These are phyloP conservation scores for Lottia scabra DNA, from an alignment of 2,888 invertebrate species.

Conservation along the genomic window DNA sequence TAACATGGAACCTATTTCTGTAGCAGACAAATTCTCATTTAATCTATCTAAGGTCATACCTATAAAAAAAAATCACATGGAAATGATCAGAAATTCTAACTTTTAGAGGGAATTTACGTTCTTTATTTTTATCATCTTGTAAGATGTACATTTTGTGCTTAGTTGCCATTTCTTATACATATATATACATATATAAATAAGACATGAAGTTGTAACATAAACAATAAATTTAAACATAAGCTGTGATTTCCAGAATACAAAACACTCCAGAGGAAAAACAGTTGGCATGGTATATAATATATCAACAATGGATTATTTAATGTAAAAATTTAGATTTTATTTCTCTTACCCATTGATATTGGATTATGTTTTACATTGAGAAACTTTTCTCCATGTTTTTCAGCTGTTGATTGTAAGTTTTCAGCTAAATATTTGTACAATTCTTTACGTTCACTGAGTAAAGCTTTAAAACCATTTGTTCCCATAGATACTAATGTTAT, in stretches of 20 bases:
- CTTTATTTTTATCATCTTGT: too few relatives aligned
- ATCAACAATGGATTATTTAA: too few relatives aligned
- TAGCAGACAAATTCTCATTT: constrained; percentile 62
- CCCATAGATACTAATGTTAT: constrained; percentile 82
- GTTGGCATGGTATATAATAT: too few relatives aligned
- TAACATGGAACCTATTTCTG: constrained; percentile 80
- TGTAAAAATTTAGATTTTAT: too few relatives aligned
- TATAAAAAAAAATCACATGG: constrained; percentile 31
- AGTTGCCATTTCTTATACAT: too few relatives aligned
- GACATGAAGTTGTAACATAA: too few relatives aligned
- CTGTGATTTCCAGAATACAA: too few relatives aligned
- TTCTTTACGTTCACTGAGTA: constrained; percentile 75
- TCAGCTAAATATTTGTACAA: constrained; percentile 76
- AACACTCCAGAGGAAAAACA: too few relatives aligned
- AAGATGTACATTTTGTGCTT: not conserved
- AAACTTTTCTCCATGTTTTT: constrained; percentile 74
- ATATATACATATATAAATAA: too few relatives aligned
- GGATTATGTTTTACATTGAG: constrained; percentile 77
- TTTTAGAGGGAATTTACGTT: too few relatives aligned
- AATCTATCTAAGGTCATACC: constrained; percentile 56
- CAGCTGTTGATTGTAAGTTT: constrained; percentile 74
- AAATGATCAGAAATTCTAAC: too few relatives aligned
- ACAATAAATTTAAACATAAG: too few relatives aligned
- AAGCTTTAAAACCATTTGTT: constrained; percentile 75
- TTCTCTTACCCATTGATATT: constrained; percentile 77